A percentile compares a stretch with the other conserved stretches of the same genome.
These are phyloP conservation scores for Cyphomyrus discorhynchus DNA, from an alignment of 2,113 vertebrate genomes.

Conservation along the genomic window DNA sequence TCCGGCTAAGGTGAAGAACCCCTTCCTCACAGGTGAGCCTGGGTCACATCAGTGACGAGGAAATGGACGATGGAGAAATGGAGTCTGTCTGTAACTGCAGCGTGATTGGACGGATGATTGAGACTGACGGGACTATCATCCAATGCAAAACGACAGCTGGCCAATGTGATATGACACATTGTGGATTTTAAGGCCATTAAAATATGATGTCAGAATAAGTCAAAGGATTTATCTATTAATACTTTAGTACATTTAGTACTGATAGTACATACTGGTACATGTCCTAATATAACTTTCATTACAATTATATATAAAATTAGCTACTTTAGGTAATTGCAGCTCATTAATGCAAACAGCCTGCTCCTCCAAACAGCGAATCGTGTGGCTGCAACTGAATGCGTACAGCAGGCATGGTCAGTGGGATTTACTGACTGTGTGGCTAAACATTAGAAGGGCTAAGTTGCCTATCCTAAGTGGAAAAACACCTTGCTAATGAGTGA, in stretches of 20 bases:
- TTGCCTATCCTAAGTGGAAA: background rate
- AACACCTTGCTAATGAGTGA: background rate
- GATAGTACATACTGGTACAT: background rate
- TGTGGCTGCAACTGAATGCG: background rate
- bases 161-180: background rate
- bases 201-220: background rate
- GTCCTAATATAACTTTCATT: background rate
- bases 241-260: background rate
- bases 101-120: background rate
- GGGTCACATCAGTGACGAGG: background rate
- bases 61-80: background rate
- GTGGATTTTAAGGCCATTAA: background rate
- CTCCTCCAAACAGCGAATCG: background rate
- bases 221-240: background rate
- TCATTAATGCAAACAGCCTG: background rate
- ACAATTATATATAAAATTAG: background rate
- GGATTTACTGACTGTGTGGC: background rate
- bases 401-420: background rate
- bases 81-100: background rate
- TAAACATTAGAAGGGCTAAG: background rate
- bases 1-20: slow-evolving; percentile 70
- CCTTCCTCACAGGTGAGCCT: slow-evolving; percentile 77
- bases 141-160: background rate
- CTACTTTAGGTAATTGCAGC: no score
- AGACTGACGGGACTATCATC: background rate